Evolutionary conservation across 2,113 vertebrate species (phyloP).

Genomic region (Megaceryle maxima): DNA sequence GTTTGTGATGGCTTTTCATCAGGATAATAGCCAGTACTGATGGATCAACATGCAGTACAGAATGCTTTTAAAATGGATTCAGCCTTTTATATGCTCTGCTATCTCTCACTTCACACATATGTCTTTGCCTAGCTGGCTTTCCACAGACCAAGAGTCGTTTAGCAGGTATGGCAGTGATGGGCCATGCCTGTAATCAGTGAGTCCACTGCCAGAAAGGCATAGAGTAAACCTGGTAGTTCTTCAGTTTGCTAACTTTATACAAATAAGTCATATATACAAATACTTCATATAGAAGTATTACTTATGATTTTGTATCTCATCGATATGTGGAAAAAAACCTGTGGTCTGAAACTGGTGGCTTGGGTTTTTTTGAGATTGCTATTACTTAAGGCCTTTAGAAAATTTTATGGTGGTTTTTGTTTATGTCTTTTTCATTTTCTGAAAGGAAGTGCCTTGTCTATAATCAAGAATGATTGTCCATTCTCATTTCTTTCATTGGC

Average conservation of each 20-base stretch:
- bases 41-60: background rate
- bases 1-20: background rate
- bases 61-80: background rate
- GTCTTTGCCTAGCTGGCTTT: background rate
- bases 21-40: background rate
- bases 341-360: background rate
- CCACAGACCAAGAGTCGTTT: background rate
- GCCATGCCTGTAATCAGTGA: fast-evolving
- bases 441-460: background rate
- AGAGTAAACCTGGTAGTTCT: background rate
- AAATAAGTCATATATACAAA: background rate
- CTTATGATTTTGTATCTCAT: background rate
- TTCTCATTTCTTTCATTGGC: background rate
- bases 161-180: background rate
- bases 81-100: background rate
- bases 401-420: background rate
- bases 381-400: background rate
- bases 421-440: background rate
- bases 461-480: background rate
- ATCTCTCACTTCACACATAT: fast-evolving
- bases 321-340: background rate
- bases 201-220: background rate
- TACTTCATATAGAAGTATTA: background rate
- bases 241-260: background rate
- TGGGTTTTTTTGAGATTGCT: background rate